Percentiles rank a stretch among this genome's conserved stretches.
These are phyloP conservation scores for Antrozous pallidus DNA, from an alignment of 2,797 vertebrate genomes.

Conservation along the genomic window DNA sequence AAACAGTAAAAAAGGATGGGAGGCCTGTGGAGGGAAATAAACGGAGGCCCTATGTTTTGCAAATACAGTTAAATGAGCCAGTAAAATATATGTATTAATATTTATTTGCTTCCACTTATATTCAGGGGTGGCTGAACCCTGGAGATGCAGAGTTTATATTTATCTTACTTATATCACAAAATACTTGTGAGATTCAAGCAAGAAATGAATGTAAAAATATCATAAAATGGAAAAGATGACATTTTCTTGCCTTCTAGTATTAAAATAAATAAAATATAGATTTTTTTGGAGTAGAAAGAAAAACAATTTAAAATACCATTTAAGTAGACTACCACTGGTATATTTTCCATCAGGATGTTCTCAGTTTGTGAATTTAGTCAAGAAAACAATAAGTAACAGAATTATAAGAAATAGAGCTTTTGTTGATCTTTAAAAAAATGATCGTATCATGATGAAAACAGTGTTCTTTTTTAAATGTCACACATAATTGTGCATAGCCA, in stretches of 20 bases:
- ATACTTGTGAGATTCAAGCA: conserved; percentile 18
- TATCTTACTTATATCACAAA: not conserved
- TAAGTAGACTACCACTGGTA: conserved; percentile 67
- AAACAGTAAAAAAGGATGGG: not conserved
- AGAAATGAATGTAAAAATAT: conserved; percentile 32
- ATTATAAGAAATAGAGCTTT: conserved; percentile 80
- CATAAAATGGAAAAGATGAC: conserved; percentile 8
- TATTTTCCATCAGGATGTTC: conserved; percentile 73
- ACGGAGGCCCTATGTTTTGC: not conserved
- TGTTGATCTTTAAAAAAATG: conserved; percentile 81
- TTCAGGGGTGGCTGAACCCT: not conserved
- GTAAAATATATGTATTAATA: conserved; percentile 13
- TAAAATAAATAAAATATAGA: conserved; percentile 62
- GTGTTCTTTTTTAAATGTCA: conserved; percentile 82
- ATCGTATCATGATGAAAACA: conserved; percentile 80
- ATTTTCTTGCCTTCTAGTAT: conserved; percentile 31
- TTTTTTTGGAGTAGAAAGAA: conserved; percentile 54
- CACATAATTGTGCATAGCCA: conserved; percentile 83
- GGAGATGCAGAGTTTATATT: conserved; percentile 3
- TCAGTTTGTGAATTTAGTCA: conserved; percentile 71
- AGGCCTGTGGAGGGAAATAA: not conserved
- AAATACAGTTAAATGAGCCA: not conserved
- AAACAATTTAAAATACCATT: conserved; percentile 77
- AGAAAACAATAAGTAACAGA: conserved; percentile 75
- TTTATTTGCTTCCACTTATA: conserved; percentile 11